These are phyloP conservation scores for Saimiri boliviensis DNA, from an alignment of 2,113 vertebrate genomes.

Conservation along the genomic window DNA sequence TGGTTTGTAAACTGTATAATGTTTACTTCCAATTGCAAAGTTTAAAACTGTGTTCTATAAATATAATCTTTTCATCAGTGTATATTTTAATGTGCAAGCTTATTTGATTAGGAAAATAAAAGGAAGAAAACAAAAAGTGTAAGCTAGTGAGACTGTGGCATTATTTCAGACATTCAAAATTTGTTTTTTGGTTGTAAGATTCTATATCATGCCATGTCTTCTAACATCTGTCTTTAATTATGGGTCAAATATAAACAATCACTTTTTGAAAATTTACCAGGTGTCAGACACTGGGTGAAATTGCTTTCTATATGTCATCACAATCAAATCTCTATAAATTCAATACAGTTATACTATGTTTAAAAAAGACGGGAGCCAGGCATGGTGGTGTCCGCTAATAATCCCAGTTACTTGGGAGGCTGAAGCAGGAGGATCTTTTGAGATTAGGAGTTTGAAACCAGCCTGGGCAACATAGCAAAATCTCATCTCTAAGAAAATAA, in stretches of 20 bases:
- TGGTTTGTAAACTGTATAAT: constrained; percentile 43
- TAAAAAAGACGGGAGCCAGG: neutral
- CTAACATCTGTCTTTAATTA: neutral
- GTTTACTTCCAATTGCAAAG: constrained; percentile 47
- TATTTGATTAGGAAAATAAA: neutral
- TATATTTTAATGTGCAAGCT: constrained; percentile 6
- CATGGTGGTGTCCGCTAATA: neutral
- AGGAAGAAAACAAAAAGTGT: neutral
- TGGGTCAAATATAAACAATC: neutral
- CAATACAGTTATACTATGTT: neutral
- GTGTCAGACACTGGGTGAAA: neutral
- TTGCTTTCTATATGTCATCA: neutral
- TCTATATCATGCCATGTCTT: neutral
- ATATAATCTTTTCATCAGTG: neutral
- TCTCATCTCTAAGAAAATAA: neutral
- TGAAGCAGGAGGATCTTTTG: neutral
- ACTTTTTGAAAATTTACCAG: neutral
- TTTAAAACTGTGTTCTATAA: constrained; percentile 3
- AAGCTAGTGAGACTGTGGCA: neutral
- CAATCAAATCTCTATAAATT: neutral
- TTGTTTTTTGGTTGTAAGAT: neutral
- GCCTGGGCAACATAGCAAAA: neutral
- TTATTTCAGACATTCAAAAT: constrained; percentile 9
- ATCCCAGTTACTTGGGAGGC: neutral
- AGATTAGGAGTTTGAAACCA: neutral